Conservation (phyloP, 2,113 vertebrate species). For the Pipa parva region DNA sequence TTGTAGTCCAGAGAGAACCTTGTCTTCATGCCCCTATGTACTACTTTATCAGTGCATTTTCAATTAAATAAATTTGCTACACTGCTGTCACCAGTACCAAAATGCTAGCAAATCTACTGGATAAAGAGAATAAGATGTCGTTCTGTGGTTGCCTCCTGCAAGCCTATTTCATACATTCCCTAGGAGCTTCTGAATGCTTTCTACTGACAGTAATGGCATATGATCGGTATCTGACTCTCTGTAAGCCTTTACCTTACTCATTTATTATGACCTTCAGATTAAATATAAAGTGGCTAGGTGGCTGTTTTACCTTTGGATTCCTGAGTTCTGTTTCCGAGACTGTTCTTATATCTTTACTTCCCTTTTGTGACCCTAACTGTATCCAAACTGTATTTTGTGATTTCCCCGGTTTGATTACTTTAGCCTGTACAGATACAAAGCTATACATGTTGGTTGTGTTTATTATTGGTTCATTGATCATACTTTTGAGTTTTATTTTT, state of each 20-base stretch:
- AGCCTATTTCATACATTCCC: constrained; percentile 5
- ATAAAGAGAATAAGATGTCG: background rate
- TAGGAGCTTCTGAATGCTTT: constrained; percentile 1
- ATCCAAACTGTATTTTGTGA: background rate
- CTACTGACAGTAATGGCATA: constrained; percentile 15
- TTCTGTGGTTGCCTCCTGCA: constrained; percentile 11
- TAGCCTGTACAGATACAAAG: background rate
- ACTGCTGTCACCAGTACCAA: constrained; percentile 5
- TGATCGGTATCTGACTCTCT: constrained; percentile 24
- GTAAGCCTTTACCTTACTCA: constrained; percentile 1
- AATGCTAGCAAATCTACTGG: constrained; percentile 2
- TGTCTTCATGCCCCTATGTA: constrained; percentile 9
- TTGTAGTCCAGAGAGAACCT: background rate
- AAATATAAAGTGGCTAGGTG: background rate
- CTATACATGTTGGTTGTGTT: background rate
- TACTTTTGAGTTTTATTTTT: background rate
- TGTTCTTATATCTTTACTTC: background rate
- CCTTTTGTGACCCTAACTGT: background rate
- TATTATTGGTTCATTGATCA: background rate
- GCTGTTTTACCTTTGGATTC: background rate
- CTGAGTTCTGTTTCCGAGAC: background rate
- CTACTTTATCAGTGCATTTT: constrained; percentile 10
- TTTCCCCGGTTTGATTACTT: background rate
- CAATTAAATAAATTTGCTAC: background rate
- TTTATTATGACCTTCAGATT: background rate